Conservation (phyloP, 2,113 vertebrate genomes). For the Parus major region DNA sequence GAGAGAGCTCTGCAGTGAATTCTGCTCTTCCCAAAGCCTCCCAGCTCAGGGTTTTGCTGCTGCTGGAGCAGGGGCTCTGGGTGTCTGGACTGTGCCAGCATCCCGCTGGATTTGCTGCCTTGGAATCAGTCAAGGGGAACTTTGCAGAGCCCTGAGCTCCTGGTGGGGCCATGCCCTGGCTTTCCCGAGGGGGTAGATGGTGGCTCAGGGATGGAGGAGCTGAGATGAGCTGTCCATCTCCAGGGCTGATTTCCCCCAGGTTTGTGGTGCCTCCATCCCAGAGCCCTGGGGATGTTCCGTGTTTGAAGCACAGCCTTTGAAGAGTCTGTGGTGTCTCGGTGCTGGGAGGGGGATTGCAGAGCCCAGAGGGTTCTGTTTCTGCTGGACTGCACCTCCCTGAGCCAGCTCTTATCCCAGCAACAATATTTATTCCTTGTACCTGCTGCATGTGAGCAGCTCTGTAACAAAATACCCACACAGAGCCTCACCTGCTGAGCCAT, state of each 20-base stretch:
- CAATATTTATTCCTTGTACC: neutral
- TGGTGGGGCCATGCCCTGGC: neutral
- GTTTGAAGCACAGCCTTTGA: neutral
- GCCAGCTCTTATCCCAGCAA: neutral
- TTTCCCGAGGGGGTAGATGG: rapidly evolving
- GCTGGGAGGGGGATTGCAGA: neutral
- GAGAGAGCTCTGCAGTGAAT: neutral
- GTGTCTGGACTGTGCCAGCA: rapidly evolving
- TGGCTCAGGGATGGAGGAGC: neutral
- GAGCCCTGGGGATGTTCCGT: rapidly evolving
- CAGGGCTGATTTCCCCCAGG: neutral
- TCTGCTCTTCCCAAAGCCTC: neutral
- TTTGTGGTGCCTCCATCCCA: rapidly evolving
- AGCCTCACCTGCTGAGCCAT: neutral
- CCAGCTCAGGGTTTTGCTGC: neutral
- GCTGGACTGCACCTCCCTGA: neutral
- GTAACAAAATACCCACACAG: neutral
- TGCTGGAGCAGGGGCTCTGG: neutral
- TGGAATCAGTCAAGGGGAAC: rapidly evolving
- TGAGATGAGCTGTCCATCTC: rapidly evolving
- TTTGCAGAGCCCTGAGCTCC: neutral
- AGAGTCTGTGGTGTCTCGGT: rapidly evolving
- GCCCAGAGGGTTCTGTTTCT: neutral
- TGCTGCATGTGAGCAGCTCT: neutral
- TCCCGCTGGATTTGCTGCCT: neutral